Base-by-base conservation (phyloP, 2,113 vertebrate species). In the Syngnathus floridae region DNA sequence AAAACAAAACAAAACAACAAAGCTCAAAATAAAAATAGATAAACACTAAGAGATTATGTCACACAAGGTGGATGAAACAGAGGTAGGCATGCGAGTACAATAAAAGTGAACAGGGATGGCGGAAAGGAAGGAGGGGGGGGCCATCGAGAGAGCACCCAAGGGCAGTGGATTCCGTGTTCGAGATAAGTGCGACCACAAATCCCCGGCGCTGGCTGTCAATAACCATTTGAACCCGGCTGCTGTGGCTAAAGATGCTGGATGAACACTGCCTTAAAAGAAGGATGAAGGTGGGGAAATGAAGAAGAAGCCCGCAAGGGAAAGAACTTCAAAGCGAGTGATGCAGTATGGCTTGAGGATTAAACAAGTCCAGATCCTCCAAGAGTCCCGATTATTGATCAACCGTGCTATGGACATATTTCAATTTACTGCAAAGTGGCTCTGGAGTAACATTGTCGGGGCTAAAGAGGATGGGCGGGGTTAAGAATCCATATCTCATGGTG, bases 141-240 rank as follows among this genome's bases (percentile, higher is more conserved):
- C 71, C 69, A 72, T 26, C 43, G 71, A 69, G 65, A 65, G 70
- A 61, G 57, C 71, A 73, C 75, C 81, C 12, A 65, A 67, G 74
- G 80, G 74, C 78, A 73, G 41, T 62, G 75, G 81, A 80, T 66
- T 87, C 74, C 75, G 77, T 80, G 77, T 84, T 79, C 74, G 73
- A 35, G 80, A 82, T 85, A 81, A 81, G 80, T 82, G 78, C 76
- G 74, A 67, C 60, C 78, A 86, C 79, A 89, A 85, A 88, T 82
- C 82, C 85, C 75, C 74, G 64, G 71, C 75, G 74, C 72, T 86
- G 57, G 66, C 72, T 70, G 80, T 88, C 85, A 82, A 89, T 89
- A 89, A 73, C 59, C 69, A 83, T 88, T 86, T 85, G 73, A 85
- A 78, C 65, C 40, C 43, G 67, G 36, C 81, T 58, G 70, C 58